Conservation (phyloP, 2,113 vertebrate species). For the Alaudala cheleensis region DNA sequence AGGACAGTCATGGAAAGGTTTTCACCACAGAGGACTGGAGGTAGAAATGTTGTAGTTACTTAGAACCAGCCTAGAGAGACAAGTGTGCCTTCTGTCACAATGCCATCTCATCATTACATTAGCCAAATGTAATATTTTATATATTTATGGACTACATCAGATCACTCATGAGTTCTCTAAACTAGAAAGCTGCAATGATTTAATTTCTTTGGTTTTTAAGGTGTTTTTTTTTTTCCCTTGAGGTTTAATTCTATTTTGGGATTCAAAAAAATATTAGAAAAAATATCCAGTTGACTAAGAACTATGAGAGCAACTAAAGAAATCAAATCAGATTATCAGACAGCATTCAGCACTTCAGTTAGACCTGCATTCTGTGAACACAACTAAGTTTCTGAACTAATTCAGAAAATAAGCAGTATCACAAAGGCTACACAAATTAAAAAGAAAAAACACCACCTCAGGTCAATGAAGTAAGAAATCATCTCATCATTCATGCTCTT, state of each 20-base stretch:
- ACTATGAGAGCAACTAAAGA: neutral
- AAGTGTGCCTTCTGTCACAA: neutral
- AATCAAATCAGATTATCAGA: neutral
- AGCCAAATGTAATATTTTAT: neutral
- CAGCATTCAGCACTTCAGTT: neutral
- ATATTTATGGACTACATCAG: neutral
- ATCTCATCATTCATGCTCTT: neutral
- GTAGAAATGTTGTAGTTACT: rapidly evolving
- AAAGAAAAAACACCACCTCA: rapidly evolving
- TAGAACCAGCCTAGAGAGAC: neutral
- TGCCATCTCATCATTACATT: neutral
- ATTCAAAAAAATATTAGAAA: neutral
- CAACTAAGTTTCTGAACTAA: neutral
- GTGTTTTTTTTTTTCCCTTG: rapidly evolving
- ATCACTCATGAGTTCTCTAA: neutral
- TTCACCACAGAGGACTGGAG: neutral
- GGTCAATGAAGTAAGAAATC: neutral
- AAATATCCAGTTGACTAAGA: neutral
- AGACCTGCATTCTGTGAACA: neutral
- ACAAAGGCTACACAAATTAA: neutral
- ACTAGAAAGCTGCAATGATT: neutral
- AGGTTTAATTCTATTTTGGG: neutral
- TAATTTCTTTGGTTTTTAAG: neutral
- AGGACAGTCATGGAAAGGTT: neutral
- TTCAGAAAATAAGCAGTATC: neutral